These are phyloP conservation scores for Salvelinus fontinalis DNA, from an alignment of 2,113 vertebrate genomes.

Conservation along the genomic window DNA sequence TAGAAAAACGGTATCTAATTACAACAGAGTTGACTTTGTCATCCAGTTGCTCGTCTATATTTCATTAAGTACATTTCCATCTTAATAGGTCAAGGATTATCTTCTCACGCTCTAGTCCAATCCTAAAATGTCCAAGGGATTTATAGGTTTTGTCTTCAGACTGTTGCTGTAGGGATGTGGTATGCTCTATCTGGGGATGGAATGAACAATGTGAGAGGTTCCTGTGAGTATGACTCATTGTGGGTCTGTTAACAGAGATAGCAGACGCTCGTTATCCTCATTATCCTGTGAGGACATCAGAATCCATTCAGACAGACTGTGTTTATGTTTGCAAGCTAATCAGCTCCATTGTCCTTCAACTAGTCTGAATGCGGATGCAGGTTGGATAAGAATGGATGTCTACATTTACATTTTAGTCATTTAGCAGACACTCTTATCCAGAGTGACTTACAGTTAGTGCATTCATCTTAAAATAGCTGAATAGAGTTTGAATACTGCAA, in stretches of 20 bases:
- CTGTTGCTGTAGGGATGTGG: neutral
- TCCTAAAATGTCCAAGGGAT: neutral
- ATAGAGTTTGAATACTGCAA: no score
- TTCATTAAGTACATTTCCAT: neutral
- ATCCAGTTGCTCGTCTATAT: no score
- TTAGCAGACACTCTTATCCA: no score
- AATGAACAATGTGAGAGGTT: neutral
- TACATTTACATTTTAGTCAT: no score
- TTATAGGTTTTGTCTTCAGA: neutral
- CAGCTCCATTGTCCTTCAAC: neutral
- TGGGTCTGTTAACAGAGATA: no score
- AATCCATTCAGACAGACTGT: neutral
- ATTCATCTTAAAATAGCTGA: no score
- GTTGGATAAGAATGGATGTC: no score
- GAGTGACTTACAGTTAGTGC: no score
- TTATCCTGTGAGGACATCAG: neutral
- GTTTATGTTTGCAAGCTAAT: neutral
- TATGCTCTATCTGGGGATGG: neutral
- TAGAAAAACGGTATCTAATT: neutral
- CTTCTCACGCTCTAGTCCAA: neutral
- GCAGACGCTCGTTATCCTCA: no score
- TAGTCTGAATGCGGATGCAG: neutral
- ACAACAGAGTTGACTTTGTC: neutral
- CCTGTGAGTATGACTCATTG: neutral
- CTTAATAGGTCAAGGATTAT: neutral